Conservation (phyloP, 2,888 invertebrate genomes). For the Limenitis camilla region DNA sequence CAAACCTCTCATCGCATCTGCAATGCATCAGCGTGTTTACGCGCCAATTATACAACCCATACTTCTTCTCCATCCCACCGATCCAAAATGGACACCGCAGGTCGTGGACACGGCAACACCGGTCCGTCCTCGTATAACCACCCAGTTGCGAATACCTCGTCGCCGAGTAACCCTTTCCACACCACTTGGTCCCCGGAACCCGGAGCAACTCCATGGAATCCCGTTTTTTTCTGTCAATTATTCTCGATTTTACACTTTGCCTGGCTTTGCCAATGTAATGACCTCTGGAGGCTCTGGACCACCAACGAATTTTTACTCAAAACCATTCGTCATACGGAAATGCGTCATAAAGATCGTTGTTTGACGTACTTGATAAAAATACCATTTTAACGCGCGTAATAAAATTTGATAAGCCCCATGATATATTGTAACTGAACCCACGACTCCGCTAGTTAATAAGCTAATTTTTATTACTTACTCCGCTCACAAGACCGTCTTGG, state of each 20-base stretch:
- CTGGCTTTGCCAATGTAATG: slow-evolving; percentile 27
- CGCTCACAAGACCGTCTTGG: background rate
- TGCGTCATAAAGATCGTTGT: background rate
- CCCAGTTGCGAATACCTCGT: slow-evolving; percentile 88
- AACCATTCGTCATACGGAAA: background rate
- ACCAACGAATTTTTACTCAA: slow-evolving; percentile 30
- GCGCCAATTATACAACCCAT: slow-evolving; percentile 90
- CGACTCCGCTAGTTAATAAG: background rate
- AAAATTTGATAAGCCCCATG: slow-evolving; percentile 1
- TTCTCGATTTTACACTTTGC: slow-evolving; percentile 4
- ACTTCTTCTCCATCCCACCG: slow-evolving; percentile 86
- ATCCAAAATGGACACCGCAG: slow-evolving; percentile 89
- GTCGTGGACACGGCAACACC: slow-evolving; percentile 93
- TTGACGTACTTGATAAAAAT: background rate
- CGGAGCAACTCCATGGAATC: slow-evolving; percentile 79
- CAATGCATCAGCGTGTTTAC: slow-evolving; percentile 94
- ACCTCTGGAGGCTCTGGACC: slow-evolving; percentile 36
- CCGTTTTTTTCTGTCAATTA: slow-evolving; percentile 53
- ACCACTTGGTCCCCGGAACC: slow-evolving; percentile 95
- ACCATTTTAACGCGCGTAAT: slow-evolving; percentile 1
- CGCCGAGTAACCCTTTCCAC: slow-evolving; percentile 90
- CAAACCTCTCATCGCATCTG: slow-evolving; percentile 91
- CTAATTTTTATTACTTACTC: background rate
- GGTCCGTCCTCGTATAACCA: slow-evolving; percentile 86
- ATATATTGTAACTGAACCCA: background rate